These are phyloP conservation scores for Aporophyla lueneburgensis DNA, from an alignment of 2,888 invertebrate species.

Conservation along the genomic window DNA sequence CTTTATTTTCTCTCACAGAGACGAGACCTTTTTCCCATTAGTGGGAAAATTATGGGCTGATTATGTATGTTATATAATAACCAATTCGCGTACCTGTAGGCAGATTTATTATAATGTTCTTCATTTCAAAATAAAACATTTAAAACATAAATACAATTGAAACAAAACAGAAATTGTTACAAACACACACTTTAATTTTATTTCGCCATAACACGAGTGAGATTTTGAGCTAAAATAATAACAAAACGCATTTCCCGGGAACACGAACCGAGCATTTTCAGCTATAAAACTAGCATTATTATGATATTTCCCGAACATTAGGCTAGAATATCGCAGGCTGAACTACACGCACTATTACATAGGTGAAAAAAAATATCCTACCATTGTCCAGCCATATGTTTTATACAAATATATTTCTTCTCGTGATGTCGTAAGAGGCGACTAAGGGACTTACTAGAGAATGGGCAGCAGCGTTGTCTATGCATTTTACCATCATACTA, in stretches of 20 bases:
- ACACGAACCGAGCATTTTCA: conserved; percentile 22
- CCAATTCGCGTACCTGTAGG: too few relatives aligned
- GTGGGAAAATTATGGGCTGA: too few relatives aligned
- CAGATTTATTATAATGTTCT: background rate
- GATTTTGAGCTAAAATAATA: conserved; percentile 34
- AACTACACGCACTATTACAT: background rate
- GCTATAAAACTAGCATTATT: conserved; percentile 31
- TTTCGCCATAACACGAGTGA: conserved; percentile 12
- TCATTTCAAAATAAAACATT: background rate
- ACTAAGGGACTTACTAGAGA: too few relatives aligned
- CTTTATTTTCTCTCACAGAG: too few relatives aligned
- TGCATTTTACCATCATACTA: too few relatives aligned
- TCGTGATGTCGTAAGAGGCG: too few relatives aligned
- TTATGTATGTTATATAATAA: too few relatives aligned
- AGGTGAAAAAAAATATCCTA: background rate
- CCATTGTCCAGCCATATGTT: too few relatives aligned
- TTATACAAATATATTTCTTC: too few relatives aligned
- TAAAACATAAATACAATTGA: background rate
- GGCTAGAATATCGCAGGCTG: conserved; percentile 7
- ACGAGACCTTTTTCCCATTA: too few relatives aligned
- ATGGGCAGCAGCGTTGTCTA: too few relatives aligned
- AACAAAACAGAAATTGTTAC: conserved; percentile 15
- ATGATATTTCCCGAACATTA: conserved; percentile 36
- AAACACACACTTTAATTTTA: conserved; percentile 17
- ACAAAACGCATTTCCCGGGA: conserved; percentile 10